Evolutionary conservation across 2,113 vertebrate species (phyloP), one percentile per base, ranked within the genome.

Genomic region (Plotosus lineatus): DNA sequence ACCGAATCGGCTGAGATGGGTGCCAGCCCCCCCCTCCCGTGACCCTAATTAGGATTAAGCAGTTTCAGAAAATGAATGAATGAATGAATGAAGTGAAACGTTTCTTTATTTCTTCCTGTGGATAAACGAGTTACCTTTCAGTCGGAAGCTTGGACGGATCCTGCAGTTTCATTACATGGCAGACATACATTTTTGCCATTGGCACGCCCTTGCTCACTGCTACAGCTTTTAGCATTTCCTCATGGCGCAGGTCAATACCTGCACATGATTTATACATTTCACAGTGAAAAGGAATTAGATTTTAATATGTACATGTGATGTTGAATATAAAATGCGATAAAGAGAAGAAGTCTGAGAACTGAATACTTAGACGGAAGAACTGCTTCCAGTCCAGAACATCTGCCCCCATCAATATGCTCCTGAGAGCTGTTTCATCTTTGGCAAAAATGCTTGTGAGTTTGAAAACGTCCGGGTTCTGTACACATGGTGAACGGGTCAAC

Each of bases 111-210:
- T n/a, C n/a, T n/a, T n/a, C 7, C 6, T 46, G 51, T 19, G 0
- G 23, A 42, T 68, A 82, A 17, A 31, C 38, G 2, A 28, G 40
- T 26, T 88, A 93, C 91, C 89, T 84, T 72, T 89, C 68, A 50
- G 61, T 28, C 8, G 46, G 82, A 48, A 90, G 88, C 5, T 75
- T 76, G 11, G 86, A 23, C 8, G 78, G 28, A 40, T 89, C 88
- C 4, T 87, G 66, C 19, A 92, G 86, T 14, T 26, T 88, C 86
- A 92, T 86, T 87, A 80, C 75, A 11, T 85, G 81, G 82, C 88
- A 89, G 9, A 86, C 31, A 0, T 87, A 9, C 12, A 76, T 6
- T 42, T 69, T 72, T 0, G 31, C 68, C 38, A 51, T 12, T 7
- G 75, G 33, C 7, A 86, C 78, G 0, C 74, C 80, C 68, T 65